Percentiles rank a stretch among this genome's conserved stretches.
Conservation (phyloP, 1,140 invertebrate species). For the Cheumatopsyche charites region DNA sequence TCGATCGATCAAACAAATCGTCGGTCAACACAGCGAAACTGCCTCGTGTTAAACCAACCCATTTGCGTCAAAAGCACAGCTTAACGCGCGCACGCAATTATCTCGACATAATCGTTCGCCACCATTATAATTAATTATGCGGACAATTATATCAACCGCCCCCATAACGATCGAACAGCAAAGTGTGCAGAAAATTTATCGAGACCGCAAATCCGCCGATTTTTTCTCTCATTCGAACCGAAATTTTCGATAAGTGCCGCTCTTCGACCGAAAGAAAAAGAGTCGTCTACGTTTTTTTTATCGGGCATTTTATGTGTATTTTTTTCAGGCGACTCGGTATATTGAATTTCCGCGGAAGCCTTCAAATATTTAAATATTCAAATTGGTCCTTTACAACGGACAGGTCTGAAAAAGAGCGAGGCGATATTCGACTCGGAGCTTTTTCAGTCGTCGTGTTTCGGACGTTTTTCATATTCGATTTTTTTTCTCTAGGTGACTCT, state of each 20-base stretch:
- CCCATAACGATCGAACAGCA: too few species aligned
- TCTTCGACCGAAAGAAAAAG: background rate
- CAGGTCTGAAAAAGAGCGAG: background rate
- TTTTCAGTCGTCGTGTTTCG: background rate
- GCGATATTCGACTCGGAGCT: slow-evolving; percentile 13
- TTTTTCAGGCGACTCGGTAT: background rate
- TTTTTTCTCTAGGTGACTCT: too few species aligned
- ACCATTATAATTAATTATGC: background rate
- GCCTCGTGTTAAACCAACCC: slow-evolving; percentile 22
- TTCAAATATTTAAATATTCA: slow-evolving; percentile 28
- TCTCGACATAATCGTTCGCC: background rate
- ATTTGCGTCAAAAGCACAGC: slow-evolving; percentile 22
- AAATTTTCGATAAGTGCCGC: slow-evolving; percentile 2
- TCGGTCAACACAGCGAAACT: background rate
- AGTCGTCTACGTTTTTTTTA: background rate
- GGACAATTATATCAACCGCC: background rate
- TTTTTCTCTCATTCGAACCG: background rate
- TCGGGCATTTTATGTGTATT: background rate
- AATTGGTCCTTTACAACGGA: slow-evolving; percentile 17
- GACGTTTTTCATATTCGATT: background rate
- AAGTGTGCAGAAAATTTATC: background rate
- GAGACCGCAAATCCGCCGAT: background rate
- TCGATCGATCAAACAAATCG: background rate
- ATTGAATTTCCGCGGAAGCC: slow-evolving; percentile 26
- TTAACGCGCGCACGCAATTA: slow-evolving; percentile 14